Evolutionary conservation across 2,888 invertebrate species (phyloP).

Genomic region (Dioctria linearis): DNA sequence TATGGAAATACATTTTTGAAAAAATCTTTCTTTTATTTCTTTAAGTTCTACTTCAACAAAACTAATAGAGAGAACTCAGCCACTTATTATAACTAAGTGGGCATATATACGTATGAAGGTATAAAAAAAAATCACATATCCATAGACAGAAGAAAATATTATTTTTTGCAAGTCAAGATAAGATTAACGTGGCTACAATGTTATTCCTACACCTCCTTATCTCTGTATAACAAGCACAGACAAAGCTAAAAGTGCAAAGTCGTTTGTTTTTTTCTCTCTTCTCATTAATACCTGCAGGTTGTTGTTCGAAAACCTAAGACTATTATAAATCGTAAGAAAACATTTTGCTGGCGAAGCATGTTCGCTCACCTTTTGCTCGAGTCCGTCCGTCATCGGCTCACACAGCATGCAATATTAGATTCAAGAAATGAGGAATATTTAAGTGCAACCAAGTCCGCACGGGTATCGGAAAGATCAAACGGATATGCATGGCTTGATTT

Average conservation of each 20-base stretch:
- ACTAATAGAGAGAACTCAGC: too few relatives aligned
- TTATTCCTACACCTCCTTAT: conserved; percentile 18
- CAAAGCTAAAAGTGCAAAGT: too few relatives aligned
- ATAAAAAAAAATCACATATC: too few relatives aligned
- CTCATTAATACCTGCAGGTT: too few relatives aligned
- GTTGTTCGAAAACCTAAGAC: too few relatives aligned
- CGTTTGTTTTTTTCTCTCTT: too few relatives aligned
- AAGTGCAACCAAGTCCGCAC: conserved; percentile 12
- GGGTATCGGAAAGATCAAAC: conserved; percentile 43
- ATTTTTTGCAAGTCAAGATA: not conserved
- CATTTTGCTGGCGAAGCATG: conserved; percentile 12
- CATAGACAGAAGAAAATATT: not conserved
- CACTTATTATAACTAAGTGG: too few relatives aligned
- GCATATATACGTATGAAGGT: too few relatives aligned
- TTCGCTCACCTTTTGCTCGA: conserved; percentile 33
- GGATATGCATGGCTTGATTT: conserved; percentile 41
- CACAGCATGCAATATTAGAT: conserved; percentile 9
- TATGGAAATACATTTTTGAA: too few relatives aligned
- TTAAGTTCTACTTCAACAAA: too few relatives aligned
- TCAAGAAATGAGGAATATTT: not conserved
- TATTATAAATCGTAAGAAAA: not conserved
- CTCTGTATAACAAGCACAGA: not conserved
- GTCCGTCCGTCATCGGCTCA: conserved; percentile 7
- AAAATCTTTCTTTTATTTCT: too few relatives aligned
- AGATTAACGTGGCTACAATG: not conserved